Evolutionary conservation across 1,140 invertebrate genomes (phyloP).

Genomic region (Diprion similis): DNA sequence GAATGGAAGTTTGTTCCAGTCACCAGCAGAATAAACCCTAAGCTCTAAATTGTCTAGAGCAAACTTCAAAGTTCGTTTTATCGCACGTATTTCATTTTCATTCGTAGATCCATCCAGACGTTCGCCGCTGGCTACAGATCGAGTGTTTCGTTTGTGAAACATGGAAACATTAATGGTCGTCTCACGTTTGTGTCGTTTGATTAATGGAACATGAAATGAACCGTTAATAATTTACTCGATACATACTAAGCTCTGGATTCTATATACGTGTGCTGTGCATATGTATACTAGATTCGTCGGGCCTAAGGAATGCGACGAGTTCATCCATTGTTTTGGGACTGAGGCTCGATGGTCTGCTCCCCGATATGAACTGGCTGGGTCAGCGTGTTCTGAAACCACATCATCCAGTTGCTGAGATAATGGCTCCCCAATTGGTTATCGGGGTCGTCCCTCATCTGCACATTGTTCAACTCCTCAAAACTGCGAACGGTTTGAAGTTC

Average conservation of each 20-base stretch:
- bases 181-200: not conserved
- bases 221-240: not conserved
- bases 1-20: no score
- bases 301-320: not conserved
- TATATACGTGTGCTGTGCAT: not conserved
- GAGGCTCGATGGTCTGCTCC: constrained; percentile 31
- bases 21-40: no score
- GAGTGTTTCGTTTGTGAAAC: not conserved
- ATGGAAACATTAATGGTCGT: not conserved
- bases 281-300: not conserved
- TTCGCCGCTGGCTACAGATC: not conserved
- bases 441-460: constrained; percentile 39
- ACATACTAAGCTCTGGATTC: not conserved
- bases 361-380: constrained; percentile 34
- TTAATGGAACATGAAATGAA: not conserved
- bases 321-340: constrained; percentile 33
- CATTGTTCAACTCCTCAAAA: constrained; percentile 45
- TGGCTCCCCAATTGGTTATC: constrained; percentile 41
- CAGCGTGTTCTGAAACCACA: constrained; percentile 49
- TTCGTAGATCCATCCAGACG: not conserved
- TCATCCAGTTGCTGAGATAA: constrained; percentile 48
- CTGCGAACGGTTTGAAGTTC: constrained; percentile 40
- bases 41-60: no score
- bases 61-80: no score
- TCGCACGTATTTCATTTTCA: not conserved